phyloP scores from a whole-genome alignment of 2,888 invertebrate genomes.

The Nowickia ferox region DNA sequence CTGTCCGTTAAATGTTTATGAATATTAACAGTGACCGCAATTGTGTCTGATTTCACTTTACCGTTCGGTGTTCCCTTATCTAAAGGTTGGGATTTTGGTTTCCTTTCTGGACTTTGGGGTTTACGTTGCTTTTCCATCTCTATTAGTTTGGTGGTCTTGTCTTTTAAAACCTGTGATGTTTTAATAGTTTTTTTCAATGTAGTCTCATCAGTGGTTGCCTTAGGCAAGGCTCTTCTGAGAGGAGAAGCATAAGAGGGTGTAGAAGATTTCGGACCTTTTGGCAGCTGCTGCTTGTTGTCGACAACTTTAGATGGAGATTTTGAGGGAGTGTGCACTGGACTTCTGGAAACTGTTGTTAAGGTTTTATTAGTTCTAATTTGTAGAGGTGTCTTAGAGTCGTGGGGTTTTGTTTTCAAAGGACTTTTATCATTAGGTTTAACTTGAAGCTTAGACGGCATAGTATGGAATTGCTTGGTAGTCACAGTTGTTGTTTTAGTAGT shows the following conservation, averaged over 20 bases:
- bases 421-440: slow-evolving; percentile 27
- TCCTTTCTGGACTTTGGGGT: slow-evolving; percentile 35
- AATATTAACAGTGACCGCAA: neutral
- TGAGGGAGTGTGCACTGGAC: neutral
- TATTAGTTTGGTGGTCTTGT: slow-evolving; percentile 28
- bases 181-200: slow-evolving; percentile 28
- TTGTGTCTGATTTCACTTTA: neutral
- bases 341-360: slow-evolving; percentile 21
- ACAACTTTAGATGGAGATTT: neutral
- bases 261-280: slow-evolving; percentile 11
- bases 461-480: slow-evolving; percentile 20
- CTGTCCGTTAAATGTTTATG: neutral
- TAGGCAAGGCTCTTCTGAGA: slow-evolving; percentile 11
- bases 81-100: slow-evolving; percentile 4
- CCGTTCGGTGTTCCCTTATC: slow-evolving; percentile 15
- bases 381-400: slow-evolving; percentile 7
- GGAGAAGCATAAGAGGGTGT: slow-evolving; percentile 15
- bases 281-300: neutral
- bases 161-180: slow-evolving; percentile 27
- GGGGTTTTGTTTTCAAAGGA: slow-evolving; percentile 32
- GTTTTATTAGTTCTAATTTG: slow-evolving; percentile 40
- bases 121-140: slow-evolving; percentile 41
- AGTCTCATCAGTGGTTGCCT: slow-evolving; percentile 28
- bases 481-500: slow-evolving; percentile 15
- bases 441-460: neutral